Base-by-base conservation (phyloP, 2,113 vertebrate species). In the Megaptera novaeangliae region DNA sequence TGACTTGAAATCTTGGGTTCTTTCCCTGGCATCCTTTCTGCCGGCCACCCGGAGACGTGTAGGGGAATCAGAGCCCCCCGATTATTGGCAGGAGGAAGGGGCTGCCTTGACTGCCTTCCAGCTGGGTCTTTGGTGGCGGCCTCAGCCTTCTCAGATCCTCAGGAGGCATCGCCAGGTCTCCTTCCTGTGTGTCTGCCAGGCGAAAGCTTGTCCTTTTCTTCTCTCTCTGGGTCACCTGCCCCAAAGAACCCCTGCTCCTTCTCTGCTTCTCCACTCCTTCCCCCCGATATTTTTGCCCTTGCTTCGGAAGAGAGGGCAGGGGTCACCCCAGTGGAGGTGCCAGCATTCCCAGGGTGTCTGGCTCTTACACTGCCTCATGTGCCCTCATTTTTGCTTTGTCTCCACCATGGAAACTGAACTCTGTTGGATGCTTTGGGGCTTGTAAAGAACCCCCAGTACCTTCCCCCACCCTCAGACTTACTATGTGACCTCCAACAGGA, bases 281-380 rank as follows among this genome's bases (percentile, higher is more conserved):
- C 55, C 15, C 10, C 8, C 1, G 10, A 31, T 10, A 11, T 6
- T 13, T 49, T 72, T 18, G 41, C 13, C 64, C 23, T 87, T 66
- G 20, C 15, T 41, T 36, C 31, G 14, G 63, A 10, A 31, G 31
- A 2, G 12, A 49, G 25, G 23, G 31, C 3, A 2, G 41, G 9
- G 15, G 23, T 34, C 0, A 13, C 6, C 20, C 41, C 1, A 1
- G 46, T 0, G 4, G 27, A 52, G 31, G 27, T 25, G 46, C 12
- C 75, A 23, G 31, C 9, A 1, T 3, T 39, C 61, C 52, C 5
- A 0, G 57, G 31, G 8, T 0, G 0, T 49, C 5, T 7, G 46
- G 41, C 41, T 57, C 17, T 4, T 17, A 14, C 3, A 0, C 8
- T 10, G 55, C 12, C 27, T 61, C 41, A 0, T 0, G 11, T 2